phyloP scores from a whole-genome alignment of 2,797 vertebrate genomes.

The Crenichthys baileyi region DNA sequence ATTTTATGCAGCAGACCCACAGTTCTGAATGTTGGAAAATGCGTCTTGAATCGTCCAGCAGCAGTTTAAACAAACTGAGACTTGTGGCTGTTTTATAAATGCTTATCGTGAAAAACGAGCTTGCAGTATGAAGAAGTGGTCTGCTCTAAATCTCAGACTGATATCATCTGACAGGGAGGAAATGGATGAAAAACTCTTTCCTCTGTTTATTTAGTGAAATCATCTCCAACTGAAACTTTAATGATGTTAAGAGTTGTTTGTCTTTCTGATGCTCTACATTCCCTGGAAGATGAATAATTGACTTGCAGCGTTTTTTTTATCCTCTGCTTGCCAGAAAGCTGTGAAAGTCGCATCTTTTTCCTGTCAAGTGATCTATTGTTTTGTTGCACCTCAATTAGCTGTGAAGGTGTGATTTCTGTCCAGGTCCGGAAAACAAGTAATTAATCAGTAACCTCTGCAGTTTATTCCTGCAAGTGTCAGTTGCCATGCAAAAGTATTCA shows the following conservation, averaged over 20 bases:
- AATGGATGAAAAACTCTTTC: conserved; percentile 13
- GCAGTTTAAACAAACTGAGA: neutral
- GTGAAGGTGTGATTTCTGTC: too few relatives aligned
- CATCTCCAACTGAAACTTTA: neutral
- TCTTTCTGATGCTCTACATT: conserved; percentile 1
- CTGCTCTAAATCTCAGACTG: conserved; percentile 22
- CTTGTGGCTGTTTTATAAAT: neutral
- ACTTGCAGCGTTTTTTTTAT: neutral
- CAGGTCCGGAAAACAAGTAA: neutral
- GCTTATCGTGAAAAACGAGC: neutral
- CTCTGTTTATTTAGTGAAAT: conserved; percentile 10
- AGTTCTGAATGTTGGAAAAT: neutral
- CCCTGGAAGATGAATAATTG: neutral
- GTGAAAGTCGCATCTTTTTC: neutral
- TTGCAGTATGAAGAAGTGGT: neutral
- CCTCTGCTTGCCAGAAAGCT: neutral
- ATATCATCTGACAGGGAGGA: conserved; percentile 15
- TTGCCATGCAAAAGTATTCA: too few relatives aligned
- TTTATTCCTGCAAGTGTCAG: neutral
- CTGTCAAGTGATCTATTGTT: neutral
- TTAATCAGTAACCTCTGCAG: neutral
- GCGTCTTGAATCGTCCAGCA: neutral
- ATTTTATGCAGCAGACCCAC: neutral
- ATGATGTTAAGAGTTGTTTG: neutral
- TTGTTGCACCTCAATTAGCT: neutral